Evolutionary conservation across 1,140 invertebrate genomes (phyloP).

Genomic region (Lerema accius): DNA sequence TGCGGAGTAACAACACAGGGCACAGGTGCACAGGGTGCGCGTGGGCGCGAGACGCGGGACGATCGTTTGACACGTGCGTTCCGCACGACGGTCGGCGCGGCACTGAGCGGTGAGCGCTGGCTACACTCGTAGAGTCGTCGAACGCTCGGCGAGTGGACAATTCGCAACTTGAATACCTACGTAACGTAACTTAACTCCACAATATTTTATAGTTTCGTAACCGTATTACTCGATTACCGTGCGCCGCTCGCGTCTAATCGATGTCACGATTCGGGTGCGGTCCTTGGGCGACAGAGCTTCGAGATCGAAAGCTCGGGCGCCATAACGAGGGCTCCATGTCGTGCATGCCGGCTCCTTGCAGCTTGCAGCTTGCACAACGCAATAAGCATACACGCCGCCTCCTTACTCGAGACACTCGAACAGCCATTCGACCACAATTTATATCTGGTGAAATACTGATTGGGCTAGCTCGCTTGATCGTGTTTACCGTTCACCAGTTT

Average conservation of each 20-base stretch:
- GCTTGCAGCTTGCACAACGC: constrained; percentile 23
- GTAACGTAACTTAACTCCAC: constrained; percentile 76
- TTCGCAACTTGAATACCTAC: constrained; percentile 67
- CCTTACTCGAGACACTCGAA: constrained; percentile 16
- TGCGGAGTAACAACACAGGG: constrained; percentile 60
- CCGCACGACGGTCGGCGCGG: constrained; percentile 58
- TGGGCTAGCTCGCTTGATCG: constrained; percentile 8
- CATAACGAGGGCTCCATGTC: constrained; percentile 25
- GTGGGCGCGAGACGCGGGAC: constrained; percentile 46
- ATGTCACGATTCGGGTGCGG: constrained; percentile 70
- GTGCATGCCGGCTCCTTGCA: constrained; percentile 29
- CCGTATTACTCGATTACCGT: constrained; percentile 72
- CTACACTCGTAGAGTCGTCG: constrained; percentile 36
- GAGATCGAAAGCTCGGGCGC: constrained; percentile 37
- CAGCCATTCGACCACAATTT: constrained; percentile 17
- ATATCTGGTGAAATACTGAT: constrained; percentile 28
- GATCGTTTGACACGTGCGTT: constrained; percentile 40
- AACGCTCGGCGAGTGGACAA: constrained; percentile 56
- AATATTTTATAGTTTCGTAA: constrained; percentile 80
- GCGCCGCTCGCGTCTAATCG: constrained; percentile 66
- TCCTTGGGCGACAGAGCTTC: constrained; percentile 42
- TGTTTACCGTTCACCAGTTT: constrained; percentile 26
- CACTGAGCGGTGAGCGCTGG: constrained; percentile 44
- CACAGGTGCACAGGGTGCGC: constrained; percentile 65
- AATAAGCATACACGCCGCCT: constrained; percentile 33